Conservation (phyloP, 2,113 vertebrate genomes). For the Neoarius graeffei region DNA sequence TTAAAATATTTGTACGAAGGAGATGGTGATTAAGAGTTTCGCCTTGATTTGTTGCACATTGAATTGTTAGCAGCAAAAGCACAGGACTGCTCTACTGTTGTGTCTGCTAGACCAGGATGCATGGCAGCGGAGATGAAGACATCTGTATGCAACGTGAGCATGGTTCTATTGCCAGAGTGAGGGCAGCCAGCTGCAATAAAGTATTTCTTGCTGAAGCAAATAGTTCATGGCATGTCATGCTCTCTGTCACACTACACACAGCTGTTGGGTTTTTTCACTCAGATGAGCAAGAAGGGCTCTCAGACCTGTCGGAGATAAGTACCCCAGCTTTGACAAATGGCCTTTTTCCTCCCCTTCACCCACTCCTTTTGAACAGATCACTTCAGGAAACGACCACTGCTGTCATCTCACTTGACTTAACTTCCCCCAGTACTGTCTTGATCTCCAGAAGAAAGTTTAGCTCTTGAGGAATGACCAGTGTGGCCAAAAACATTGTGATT, state of each 20-base stretch:
- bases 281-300: slow-evolving; percentile 56
- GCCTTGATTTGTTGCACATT: slow-evolving; percentile 42
- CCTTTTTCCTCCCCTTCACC: slow-evolving; percentile 47
- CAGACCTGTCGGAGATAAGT: slow-evolving; percentile 55
- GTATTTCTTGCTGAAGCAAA: slow-evolving; percentile 65
- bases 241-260: slow-evolving; percentile 62
- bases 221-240: slow-evolving; percentile 64
- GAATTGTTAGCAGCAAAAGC: slow-evolving; percentile 37
- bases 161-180: slow-evolving; percentile 49
- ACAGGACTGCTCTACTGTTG: slow-evolving; percentile 34
- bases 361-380: slow-evolving; percentile 42
- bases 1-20: slow-evolving; percentile 46
- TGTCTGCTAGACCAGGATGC: slow-evolving; percentile 25
- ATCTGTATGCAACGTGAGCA: slow-evolving; percentile 55
- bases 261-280: slow-evolving; percentile 60
- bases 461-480: not conserved
- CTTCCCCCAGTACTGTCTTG: slow-evolving; percentile 22
- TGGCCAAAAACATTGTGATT: slow-evolving; percentile 15
- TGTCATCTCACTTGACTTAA: slow-evolving; percentile 48
- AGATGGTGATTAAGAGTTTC: slow-evolving; percentile 46
- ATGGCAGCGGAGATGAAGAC: slow-evolving; percentile 54
- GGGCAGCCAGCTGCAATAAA: slow-evolving; percentile 58
- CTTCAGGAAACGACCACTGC: slow-evolving; percentile 38
- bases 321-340: slow-evolving; percentile 51
- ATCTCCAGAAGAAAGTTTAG: slow-evolving; percentile 32